These are phyloP conservation scores for Augochlora pura DNA, from an alignment of 1,140 invertebrate species.

Conservation along the genomic window DNA sequence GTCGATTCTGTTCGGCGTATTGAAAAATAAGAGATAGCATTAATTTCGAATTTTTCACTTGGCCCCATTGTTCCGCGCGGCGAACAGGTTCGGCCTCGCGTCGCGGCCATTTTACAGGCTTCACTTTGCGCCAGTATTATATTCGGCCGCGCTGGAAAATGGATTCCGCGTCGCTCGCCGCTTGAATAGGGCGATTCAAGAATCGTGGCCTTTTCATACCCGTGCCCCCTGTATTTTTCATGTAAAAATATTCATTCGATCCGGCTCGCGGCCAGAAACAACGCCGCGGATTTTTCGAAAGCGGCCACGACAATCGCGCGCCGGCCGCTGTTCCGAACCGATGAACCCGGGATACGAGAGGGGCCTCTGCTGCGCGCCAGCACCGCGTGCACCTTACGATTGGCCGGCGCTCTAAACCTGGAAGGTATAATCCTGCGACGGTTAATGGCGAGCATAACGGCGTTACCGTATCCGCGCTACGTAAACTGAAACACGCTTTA, in stretches of 20 bases:
- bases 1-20: slow-evolving; percentile 32
- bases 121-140: slow-evolving; percentile 48
- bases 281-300: no score
- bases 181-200: neutral
- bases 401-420: slow-evolving; percentile 52
- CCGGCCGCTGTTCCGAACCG: no score
- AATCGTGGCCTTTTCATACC: neutral
- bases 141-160: slow-evolving; percentile 55
- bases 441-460: slow-evolving; percentile 56
- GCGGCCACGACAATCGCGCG: no score
- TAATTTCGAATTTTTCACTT: slow-evolving; percentile 57
- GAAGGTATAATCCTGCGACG: slow-evolving; percentile 59
- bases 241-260: neutral
- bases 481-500: slow-evolving; percentile 58
- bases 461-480: slow-evolving; percentile 40
- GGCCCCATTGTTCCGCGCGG: slow-evolving; percentile 36
- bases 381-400: slow-evolving; percentile 29
- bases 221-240: neutral
- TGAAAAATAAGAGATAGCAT: slow-evolving; percentile 31
- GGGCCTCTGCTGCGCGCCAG: neutral
- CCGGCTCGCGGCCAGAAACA: no score
- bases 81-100: slow-evolving; percentile 22
- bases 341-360: no score
- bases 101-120: slow-evolving; percentile 42
- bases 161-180: slow-evolving; percentile 38